Evolutionary conservation across 2,797 vertebrate genomes (phyloP), one percentile per base, ranked within the genome.

Genomic region (Crenichthys baileyi): DNA sequence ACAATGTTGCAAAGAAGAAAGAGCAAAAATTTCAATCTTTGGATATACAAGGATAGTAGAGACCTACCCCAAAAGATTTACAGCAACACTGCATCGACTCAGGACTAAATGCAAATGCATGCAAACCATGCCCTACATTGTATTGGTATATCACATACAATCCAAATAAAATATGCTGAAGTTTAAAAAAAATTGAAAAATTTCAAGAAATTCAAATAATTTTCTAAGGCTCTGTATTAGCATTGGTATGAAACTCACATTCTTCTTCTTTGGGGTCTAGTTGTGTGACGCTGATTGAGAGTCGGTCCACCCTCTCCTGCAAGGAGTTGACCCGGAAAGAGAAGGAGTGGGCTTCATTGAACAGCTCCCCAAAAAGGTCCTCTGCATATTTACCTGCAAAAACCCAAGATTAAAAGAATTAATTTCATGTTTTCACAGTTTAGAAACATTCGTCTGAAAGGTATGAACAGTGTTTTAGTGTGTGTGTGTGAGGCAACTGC

Each of bases 181-280:
- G 20, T 24, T 72, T 36, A 65, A 70, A 60, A 36, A 70, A 71
- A 76, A 20, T 12, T 12, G 36, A n/a, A n/a, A 20, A 24, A 20
- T 24, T 29, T n/a, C 5, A 20, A 36, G 9, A 7, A 36, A 26
- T 63, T 31, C 76, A 67, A 46, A 15, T 46, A 3, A 46, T 15
- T 70, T 70, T 70, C 2, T 13, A n/a, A 26, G 24, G 12, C 6
- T 44, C 22, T 72, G 29, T 9, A 65, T 67, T 58, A 79, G 50
- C 68, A 56, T n/a, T 13, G 29, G 44, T 70, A 48, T 24, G 61
- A 13, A 55, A 96, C 98, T 98, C 95, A 99, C 98, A 80, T 91
- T 99, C 98, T 86, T 99, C 98, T 91, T 99, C 98, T 95, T 99
- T 99, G 88, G 98, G 98, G 93, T 99, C 98, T 6, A 99, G 96